phyloP scores from a whole-genome alignment of 2,888 invertebrate species.

The Agrochola circellaris region DNA sequence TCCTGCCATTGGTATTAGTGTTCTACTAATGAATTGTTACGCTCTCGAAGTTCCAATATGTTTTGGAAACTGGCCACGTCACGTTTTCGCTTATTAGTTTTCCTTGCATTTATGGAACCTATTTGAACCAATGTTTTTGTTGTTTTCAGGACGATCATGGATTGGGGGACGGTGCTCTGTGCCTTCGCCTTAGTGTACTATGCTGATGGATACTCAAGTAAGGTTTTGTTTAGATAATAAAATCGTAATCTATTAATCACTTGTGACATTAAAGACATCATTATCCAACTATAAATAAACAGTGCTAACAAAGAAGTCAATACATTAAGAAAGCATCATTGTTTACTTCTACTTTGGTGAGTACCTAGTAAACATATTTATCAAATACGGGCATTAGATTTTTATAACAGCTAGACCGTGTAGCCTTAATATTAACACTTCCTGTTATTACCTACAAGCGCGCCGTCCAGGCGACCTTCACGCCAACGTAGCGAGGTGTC shows the following conservation, averaged over 20 bases:
- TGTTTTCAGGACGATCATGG: conserved; percentile 85
- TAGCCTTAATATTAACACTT: conserved; percentile 49
- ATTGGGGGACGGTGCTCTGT: conserved; percentile 83
- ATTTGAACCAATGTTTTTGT: conserved; percentile 51
- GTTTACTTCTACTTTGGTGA: neutral
- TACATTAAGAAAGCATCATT: neutral
- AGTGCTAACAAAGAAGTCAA: neutral
- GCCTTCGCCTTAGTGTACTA: conserved; percentile 79
- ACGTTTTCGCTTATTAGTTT: conserved; percentile 45
- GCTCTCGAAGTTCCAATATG: conserved; percentile 40
- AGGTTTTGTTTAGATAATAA: conserved; percentile 66
- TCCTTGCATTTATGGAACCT: conserved; percentile 29
- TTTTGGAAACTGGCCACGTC: conserved; percentile 33
- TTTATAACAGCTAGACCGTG: conserved; percentile 21
- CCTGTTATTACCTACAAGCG: conserved; percentile 52
- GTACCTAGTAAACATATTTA: neutral
- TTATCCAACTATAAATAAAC: neutral
- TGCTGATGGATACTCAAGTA: conserved; percentile 88
- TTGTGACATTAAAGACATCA: neutral
- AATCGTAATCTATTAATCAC: neutral
- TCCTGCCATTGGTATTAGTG: conserved; percentile 61
- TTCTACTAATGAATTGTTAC: conserved; percentile 55
- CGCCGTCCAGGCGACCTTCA: conserved; percentile 37
- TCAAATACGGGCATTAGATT: conserved; percentile 15
- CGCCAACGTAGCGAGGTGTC: conserved; percentile 32